phyloP scores from a whole-genome alignment of 1,140 invertebrate species.

The Mamestra configurata region DNA sequence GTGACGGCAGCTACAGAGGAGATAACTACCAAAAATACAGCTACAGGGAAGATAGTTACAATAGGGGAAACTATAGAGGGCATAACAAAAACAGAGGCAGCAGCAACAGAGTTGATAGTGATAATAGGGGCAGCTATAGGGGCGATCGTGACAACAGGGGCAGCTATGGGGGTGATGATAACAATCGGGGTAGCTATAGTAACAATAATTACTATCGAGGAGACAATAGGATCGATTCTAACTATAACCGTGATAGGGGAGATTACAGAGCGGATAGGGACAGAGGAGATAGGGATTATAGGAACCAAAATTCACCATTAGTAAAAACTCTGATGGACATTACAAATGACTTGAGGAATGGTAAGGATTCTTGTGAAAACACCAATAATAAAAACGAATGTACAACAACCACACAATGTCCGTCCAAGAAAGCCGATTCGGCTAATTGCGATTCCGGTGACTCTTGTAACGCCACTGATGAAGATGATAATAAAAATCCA shows the following conservation, averaged over 20 bases:
- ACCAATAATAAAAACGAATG: background rate
- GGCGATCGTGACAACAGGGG: background rate
- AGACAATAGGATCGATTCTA: background rate
- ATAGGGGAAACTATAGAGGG: background rate
- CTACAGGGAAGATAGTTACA: background rate
- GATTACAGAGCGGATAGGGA: background rate
- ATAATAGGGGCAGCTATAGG: background rate
- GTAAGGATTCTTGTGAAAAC: slow-evolving; percentile 4
- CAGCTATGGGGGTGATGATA: background rate
- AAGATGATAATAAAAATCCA: background rate
- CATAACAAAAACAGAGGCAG: background rate
- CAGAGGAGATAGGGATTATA: background rate
- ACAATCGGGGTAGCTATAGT: background rate
- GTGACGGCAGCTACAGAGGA: background rate
- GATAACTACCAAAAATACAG: background rate
- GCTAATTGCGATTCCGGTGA: background rate
- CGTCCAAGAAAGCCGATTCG: background rate
- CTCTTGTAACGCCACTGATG: background rate
- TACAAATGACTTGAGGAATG: slow-evolving; percentile 12
- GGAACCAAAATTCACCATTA: background rate
- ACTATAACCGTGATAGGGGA: background rate
- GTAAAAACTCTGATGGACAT: slow-evolving; percentile 18
- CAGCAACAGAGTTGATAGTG: background rate
- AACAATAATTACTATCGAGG: background rate
- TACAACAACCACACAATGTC: background rate